Evolutionary conservation across 2,113 vertebrate genomes (phyloP).

Genomic region (Microcebus tavaratra): DNA sequence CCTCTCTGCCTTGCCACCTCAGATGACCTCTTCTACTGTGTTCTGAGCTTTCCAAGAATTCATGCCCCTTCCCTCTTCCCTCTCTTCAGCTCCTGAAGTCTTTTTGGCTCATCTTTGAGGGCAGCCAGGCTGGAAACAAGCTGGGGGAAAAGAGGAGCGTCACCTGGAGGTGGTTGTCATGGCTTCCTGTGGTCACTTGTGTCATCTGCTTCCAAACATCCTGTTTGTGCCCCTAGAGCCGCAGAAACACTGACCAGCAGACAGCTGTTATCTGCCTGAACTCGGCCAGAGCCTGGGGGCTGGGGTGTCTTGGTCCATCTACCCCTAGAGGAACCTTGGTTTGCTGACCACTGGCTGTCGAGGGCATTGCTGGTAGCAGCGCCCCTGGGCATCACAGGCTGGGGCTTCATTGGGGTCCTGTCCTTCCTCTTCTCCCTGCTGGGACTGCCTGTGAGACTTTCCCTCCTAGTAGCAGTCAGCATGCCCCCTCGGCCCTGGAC

Average conservation of each 20-base stretch:
- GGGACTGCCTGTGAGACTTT: background rate
- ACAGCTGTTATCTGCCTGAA: slow-evolving; percentile 35
- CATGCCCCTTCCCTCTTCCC: background rate
- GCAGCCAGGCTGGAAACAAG: background rate
- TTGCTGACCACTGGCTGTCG: background rate
- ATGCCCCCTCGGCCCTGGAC: background rate
- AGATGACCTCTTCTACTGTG: background rate
- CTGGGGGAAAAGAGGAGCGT: background rate
- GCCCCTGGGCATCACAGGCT: background rate
- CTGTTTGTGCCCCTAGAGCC: slow-evolving; percentile 60
- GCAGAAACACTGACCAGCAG: background rate
- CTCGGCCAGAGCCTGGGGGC: background rate
- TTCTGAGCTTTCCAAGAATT: slow-evolving; percentile 37
- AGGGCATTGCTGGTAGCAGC: background rate
- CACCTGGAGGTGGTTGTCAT: slow-evolving; percentile 49
- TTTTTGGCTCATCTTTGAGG: background rate
- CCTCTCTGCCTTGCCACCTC: background rate
- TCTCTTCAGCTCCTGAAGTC: background rate
- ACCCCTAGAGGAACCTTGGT: background rate
- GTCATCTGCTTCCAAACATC: slow-evolving; percentile 62
- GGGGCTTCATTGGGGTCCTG: background rate
- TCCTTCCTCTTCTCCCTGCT: background rate
- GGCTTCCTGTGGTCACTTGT: slow-evolving; percentile 58
- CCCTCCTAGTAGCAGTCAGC: background rate
- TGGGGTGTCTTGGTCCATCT: background rate